Evolutionary conservation across 2,113 vertebrate genomes (phyloP).

Genomic region (Gallinago jamesoni): DNA sequence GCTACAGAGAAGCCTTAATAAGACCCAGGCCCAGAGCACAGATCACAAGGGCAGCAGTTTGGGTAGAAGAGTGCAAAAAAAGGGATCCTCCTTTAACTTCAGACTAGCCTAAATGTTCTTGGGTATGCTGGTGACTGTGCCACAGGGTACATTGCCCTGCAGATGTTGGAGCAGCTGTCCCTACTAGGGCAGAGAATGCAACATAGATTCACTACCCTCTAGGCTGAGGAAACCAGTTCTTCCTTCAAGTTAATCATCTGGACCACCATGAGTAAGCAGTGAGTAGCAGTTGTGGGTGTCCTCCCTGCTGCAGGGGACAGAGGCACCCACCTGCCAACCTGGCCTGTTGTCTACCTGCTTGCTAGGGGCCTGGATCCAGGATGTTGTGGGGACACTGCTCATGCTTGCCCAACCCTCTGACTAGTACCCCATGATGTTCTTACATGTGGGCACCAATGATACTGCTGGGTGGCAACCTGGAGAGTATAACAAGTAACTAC

Average conservation of each 20-base stretch:
- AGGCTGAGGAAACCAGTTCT: not conserved
- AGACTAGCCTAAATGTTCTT: not conserved
- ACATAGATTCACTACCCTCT: fast-evolving
- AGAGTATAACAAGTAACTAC: not conserved
- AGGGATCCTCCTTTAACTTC: not conserved
- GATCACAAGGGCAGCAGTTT: not conserved
- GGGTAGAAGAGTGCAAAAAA: not conserved
- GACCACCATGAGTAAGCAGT: not conserved
- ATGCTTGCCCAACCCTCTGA: not conserved
- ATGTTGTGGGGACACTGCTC: not conserved
- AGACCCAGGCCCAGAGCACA: not conserved
- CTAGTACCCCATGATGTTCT: not conserved
- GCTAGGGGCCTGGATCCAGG: fast-evolving
- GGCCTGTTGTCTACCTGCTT: no score
- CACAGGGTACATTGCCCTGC: not conserved
- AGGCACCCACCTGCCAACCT: not conserved
- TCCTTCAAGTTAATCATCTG: not conserved
- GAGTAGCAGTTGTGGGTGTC: no score
- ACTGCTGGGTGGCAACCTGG: not conserved
- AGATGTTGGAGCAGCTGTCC: not conserved
- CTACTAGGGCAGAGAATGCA: not conserved
- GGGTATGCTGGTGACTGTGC: fast-evolving
- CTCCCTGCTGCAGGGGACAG: not conserved
- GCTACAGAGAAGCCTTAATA: not conserved
- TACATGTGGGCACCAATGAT: not conserved